phyloP scores from a whole-genome alignment of 2,797 vertebrate species.

The Coregonus ussuriensis region DNA sequence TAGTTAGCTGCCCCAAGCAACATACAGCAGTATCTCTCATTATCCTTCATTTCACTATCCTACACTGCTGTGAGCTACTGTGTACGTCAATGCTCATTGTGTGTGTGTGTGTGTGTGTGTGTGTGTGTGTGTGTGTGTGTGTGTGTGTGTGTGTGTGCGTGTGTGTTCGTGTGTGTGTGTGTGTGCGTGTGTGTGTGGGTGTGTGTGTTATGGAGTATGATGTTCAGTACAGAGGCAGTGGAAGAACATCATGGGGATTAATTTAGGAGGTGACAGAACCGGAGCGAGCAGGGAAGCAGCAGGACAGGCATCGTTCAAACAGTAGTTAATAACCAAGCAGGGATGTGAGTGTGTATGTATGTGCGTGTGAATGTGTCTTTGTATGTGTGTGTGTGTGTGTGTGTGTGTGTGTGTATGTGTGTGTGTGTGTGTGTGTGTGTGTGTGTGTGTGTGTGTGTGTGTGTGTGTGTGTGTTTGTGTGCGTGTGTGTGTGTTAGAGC shows the following conservation, averaged over 20 bases:
- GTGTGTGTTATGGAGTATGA: too few species aligned
- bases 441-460: too few species aligned
- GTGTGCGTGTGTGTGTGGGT: too few species aligned
- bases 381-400: too few species aligned
- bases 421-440: too few species aligned
- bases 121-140: neutral
- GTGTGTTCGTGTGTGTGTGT: too few species aligned
- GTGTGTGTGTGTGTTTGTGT: too few species aligned
- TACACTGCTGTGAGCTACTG: neutral
- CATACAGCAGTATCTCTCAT: neutral
- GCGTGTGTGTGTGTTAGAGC: neutral
- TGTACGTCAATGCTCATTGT: neutral
- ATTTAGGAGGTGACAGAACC: constrained; percentile 9
- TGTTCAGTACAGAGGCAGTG: neutral
- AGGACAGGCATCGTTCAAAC: neutral
- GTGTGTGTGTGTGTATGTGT: too few species aligned
- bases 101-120: neutral
- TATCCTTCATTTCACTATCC: neutral
- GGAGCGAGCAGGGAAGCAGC: neutral
- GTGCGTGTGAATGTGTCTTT: too few species aligned
- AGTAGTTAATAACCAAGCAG: neutral
- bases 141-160: too few species aligned
- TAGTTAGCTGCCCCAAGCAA: too few species aligned
- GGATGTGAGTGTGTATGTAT: neutral
- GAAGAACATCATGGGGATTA: neutral